Evolutionary conservation across 2,888 invertebrate species (phyloP).

Genomic region (Scaptodrosophila latifasciaeformis): DNA sequence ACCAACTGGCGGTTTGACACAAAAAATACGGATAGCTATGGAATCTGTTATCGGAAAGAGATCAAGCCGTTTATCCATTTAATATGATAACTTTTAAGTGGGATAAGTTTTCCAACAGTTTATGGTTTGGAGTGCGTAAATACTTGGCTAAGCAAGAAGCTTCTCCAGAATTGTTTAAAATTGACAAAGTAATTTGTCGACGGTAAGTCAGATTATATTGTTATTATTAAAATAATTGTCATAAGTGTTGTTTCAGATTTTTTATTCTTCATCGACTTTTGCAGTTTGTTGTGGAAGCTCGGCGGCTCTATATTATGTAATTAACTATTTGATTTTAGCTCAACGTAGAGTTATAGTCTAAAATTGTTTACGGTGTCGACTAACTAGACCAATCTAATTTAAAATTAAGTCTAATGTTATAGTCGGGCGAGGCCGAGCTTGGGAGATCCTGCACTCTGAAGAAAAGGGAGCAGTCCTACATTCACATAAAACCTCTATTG

Average conservation of each 20-base stretch:
- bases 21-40: conserved; percentile 77
- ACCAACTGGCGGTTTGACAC: conserved; percentile 84
- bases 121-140: conserved; percentile 83
- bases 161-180: conserved; percentile 77
- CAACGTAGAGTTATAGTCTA: no score
- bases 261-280: not conserved
- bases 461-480: no score
- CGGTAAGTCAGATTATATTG: conserved; percentile 76
- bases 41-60: conserved; percentile 72
- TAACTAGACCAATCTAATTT: no score
- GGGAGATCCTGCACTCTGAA: no score
- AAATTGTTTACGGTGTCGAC: no score
- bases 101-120: conserved; percentile 75
- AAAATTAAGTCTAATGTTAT: no score
- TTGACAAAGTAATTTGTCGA: conserved; percentile 78
- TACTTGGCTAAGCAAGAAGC: conserved; percentile 87
- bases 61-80: conserved; percentile 81
- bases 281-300: not conserved
- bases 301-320: no score
- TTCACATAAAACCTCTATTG: no score
- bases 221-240: no score
- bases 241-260: no score
- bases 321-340: no score
- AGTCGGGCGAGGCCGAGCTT: no score
- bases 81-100: conserved; percentile 84